phyloP scores from a whole-genome alignment of 2,113 vertebrate genomes.

The Callospermophilus lateralis region DNA sequence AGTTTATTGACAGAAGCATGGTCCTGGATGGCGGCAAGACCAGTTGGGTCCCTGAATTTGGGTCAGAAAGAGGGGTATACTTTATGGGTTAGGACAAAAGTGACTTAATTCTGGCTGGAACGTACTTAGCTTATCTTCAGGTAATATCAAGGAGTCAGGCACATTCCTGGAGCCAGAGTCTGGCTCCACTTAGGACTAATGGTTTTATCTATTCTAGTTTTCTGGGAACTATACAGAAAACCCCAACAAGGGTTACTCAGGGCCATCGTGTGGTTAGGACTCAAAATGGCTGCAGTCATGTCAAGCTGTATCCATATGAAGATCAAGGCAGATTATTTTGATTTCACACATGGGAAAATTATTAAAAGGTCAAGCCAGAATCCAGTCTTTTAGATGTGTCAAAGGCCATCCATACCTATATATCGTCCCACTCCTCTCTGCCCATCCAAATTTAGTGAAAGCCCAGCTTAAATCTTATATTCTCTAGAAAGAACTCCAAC shows the following conservation, averaged over 20 bases:
- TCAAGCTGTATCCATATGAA: not conserved
- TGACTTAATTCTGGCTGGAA: not conserved
- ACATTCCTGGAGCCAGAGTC: not conserved
- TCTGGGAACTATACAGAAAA: not conserved
- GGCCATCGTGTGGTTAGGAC: not conserved
- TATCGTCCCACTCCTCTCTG: not conserved
- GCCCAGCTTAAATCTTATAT: not conserved
- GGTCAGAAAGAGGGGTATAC: not conserved
- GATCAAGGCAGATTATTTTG: not conserved
- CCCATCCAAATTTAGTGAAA: not conserved
- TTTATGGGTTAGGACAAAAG: not conserved
- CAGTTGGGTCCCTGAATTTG: not conserved
- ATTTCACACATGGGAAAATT: not conserved
- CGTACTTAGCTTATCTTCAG: not conserved
- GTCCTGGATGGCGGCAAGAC: not conserved
- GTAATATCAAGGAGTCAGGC: not conserved
- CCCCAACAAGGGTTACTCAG: not conserved
- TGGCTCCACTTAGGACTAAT: not conserved
- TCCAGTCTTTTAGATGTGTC: not conserved
- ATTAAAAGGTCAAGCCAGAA: not conserved
- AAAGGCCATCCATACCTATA: not conserved
- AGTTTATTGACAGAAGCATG: not conserved
- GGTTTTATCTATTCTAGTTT: not conserved
- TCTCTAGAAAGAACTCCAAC: not conserved
- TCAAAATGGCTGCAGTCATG: not conserved